A percentile compares a stretch with the other conserved stretches of the same genome.
phyloP scores from a whole-genome alignment of 2,113 vertebrate genomes.

The Zingel zingel region DNA sequence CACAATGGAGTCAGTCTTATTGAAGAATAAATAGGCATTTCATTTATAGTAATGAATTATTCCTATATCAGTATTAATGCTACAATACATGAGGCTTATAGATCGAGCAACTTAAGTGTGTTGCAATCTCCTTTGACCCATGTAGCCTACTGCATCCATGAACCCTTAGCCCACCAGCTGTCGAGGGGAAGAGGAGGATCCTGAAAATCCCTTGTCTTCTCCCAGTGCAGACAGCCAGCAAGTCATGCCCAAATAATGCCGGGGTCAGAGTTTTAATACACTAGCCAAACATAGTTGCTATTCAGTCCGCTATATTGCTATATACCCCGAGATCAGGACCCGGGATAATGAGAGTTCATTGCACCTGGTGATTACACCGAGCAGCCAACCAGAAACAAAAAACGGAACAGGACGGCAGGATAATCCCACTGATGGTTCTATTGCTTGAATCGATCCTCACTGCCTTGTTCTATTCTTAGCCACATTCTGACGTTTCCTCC shows the following conservation, averaged over 20 bases:
- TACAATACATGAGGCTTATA: conserved; percentile 7
- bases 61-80: conserved; percentile 10
- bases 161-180: conserved; percentile 53
- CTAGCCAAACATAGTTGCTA: conserved; percentile 58
- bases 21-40: conserved; percentile 67
- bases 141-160: conserved; percentile 13
- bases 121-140: conserved; percentile 13
- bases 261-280: conserved; percentile 79
- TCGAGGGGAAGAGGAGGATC: conserved; percentile 35
- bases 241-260: conserved; percentile 74
- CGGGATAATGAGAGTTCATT: conserved; percentile 81
- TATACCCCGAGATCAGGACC: conserved; percentile 74
- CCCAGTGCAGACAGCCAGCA: conserved; percentile 36
- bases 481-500: conserved; percentile 30
- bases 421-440: conserved; percentile 54
- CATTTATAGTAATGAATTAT: conserved; percentile 56
- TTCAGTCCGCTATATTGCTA: conserved; percentile 62
- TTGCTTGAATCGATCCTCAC: conserved; percentile 56
- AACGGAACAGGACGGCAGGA: conserved; percentile 68
- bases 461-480: conserved; percentile 67
- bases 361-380: conserved; percentile 80
- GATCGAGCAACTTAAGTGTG: conserved; percentile 9
- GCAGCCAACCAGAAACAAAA: conserved; percentile 80
- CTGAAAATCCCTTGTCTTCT: conserved; percentile 47
- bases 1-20: conserved; percentile 42